A percentile compares a stretch with the other conserved stretches of the same genome.
These are phyloP conservation scores for Lepidochitona cinerea DNA, from an alignment of 2,888 invertebrate genomes.

Conservation along the genomic window DNA sequence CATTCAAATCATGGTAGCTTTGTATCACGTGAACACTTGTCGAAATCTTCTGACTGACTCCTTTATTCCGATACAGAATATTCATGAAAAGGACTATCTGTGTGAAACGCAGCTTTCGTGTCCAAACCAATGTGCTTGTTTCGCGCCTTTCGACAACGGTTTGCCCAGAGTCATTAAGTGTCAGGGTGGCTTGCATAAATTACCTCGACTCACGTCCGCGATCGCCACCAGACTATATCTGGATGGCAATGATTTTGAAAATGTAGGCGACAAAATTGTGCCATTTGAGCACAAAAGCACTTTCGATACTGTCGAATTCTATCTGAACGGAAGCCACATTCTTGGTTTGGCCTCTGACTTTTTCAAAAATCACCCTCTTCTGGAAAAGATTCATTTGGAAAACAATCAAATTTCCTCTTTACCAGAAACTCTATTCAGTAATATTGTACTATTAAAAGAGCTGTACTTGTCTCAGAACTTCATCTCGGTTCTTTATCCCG, in stretches of 20 bases:
- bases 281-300: background rate
- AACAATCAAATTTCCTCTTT: background rate
- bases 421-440: background rate
- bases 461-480: slow-evolving; percentile 8
- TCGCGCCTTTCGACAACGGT: background rate
- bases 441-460: background rate
- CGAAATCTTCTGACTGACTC: background rate
- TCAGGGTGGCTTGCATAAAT: background rate
- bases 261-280: background rate
- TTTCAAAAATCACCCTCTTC: background rate
- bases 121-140: background rate
- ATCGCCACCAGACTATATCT: background rate
- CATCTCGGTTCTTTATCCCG: background rate
- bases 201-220: background rate
- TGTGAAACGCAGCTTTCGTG: background rate
- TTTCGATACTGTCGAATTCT: background rate
- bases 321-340: slow-evolving; percentile 8
- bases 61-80: background rate
- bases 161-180: background rate
- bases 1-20: background rate
- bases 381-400: slow-evolving; percentile 4
- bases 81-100: background rate
- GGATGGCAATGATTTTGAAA: slow-evolving; percentile 8
- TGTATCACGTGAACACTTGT: slow-evolving; percentile 7
- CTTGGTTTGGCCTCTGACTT: background rate